Conservation (phyloP, 1,140 invertebrate species). For the Ridgeia piscesae region DNA sequence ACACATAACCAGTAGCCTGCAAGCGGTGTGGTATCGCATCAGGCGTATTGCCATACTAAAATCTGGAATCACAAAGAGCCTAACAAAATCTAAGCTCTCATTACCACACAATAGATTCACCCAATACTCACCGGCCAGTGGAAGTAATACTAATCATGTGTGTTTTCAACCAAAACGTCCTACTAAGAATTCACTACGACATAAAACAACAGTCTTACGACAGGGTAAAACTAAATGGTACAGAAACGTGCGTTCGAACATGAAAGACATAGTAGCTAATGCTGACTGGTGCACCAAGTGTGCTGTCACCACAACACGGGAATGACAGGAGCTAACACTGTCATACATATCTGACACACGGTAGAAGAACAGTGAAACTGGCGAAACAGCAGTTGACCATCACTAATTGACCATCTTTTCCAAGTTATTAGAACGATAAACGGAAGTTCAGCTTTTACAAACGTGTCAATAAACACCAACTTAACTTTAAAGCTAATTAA, state of each 20-base stretch:
- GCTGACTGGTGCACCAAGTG: background rate
- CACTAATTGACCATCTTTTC: background rate
- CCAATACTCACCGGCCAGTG: background rate
- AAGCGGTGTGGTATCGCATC: background rate
- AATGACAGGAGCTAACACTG: too few relatives aligned
- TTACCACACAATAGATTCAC: background rate
- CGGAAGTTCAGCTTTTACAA: background rate
- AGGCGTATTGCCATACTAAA: background rate
- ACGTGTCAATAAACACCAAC: background rate
- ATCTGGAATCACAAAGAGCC: background rate
- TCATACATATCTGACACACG: background rate
- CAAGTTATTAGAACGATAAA: background rate
- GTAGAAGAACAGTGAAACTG: background rate
- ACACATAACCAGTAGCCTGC: too few relatives aligned
- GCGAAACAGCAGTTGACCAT: background rate
- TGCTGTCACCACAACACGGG: too few relatives aligned
- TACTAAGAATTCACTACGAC: background rate
- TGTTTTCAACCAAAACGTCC: background rate
- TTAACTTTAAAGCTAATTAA: background rate
- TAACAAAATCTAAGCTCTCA: background rate
- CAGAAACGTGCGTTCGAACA: background rate
- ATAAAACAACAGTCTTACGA: background rate
- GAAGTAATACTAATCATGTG: background rate
- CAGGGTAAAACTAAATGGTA: background rate
- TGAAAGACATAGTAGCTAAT: background rate